Percentiles rank a stretch among this genome's conserved stretches.
Evolutionary conservation across 1,140 invertebrate species (phyloP).

Genomic region (Leguminivora glycinivorella): DNA sequence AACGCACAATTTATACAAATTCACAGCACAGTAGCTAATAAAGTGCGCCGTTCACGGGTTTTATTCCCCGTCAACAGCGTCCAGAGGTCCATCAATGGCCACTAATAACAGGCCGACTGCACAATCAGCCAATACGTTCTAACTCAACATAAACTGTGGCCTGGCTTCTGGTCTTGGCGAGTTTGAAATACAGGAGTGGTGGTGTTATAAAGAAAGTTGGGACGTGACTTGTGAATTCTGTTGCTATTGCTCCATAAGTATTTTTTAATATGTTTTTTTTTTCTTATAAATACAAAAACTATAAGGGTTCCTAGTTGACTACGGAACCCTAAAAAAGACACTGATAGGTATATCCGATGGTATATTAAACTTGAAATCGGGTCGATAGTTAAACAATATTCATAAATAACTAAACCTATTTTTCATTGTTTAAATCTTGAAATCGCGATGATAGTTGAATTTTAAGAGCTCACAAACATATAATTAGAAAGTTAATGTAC

Average conservation of each 20-base stretch:
- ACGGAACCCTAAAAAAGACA: too few relatives aligned
- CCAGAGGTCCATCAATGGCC: conserved; percentile 13
- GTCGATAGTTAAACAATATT: too few relatives aligned
- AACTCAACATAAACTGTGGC: conserved; percentile 12
- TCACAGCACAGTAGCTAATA: conserved; percentile 9
- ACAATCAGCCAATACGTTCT: conserved; percentile 25
- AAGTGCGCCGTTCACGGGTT: conserved; percentile 1
- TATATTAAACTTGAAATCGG: too few relatives aligned
- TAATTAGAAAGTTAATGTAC: too few relatives aligned
- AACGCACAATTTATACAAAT: conserved; percentile 3
- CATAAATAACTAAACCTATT: too few relatives aligned
- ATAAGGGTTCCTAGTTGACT: too few relatives aligned
- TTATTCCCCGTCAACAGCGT: conserved; percentile 5
- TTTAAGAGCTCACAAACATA: too few relatives aligned
- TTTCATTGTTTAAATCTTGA: too few relatives aligned
- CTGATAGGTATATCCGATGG: too few relatives aligned
- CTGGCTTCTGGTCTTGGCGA: conserved; percentile 11
- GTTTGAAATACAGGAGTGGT: neutral
- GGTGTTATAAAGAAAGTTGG: neutral
- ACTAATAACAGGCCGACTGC: conserved; percentile 15
- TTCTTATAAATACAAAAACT: too few relatives aligned
- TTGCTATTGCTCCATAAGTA: neutral
- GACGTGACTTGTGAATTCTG: neutral
- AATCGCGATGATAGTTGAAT: too few relatives aligned
- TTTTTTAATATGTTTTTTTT: too few relatives aligned